Evolutionary conservation across 2,113 vertebrate species (phyloP).

Genomic region (Semnornis frantzii): DNA sequence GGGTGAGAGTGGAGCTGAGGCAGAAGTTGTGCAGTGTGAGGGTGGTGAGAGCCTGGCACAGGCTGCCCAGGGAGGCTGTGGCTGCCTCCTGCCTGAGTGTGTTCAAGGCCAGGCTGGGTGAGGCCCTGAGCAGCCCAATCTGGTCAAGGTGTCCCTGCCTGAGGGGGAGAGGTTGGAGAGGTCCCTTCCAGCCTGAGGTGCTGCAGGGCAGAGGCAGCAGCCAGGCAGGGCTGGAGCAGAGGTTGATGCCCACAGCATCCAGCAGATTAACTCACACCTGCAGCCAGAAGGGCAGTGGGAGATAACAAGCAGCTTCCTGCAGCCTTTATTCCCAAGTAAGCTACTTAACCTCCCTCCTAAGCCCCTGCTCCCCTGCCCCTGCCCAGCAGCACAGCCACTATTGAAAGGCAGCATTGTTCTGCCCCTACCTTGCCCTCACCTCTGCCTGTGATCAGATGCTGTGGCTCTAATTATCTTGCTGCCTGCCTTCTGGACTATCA

Average conservation of each 20-base stretch:
- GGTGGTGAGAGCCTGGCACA: too few relatives aligned
- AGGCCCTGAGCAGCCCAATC: too few relatives aligned
- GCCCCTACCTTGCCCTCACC: constrained; percentile 60
- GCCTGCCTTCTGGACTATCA: constrained; percentile 55
- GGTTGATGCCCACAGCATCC: not conserved
- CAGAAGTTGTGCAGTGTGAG: too few relatives aligned
- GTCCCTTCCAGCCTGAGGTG: too few relatives aligned
- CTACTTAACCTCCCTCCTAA: constrained; percentile 39
- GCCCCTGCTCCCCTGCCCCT: not conserved
- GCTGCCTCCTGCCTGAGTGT: too few relatives aligned
- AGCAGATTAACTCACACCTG: constrained; percentile 58
- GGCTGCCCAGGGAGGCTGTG: too few relatives aligned
- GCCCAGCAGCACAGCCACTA: constrained; percentile 29
- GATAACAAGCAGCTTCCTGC: constrained; percentile 43
- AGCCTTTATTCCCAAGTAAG: constrained; percentile 53
- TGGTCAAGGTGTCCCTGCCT: too few relatives aligned
- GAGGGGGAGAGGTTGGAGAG: too few relatives aligned
- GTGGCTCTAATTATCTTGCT: constrained; percentile 61
- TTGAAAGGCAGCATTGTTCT: constrained; percentile 62
- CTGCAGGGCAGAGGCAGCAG: not conserved
- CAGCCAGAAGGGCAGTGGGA: constrained; percentile 23
- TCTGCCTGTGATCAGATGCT: constrained; percentile 64
- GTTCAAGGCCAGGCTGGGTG: too few relatives aligned
- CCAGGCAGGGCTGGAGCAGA: too few relatives aligned
- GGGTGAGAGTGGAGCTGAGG: too few relatives aligned